Percentiles rank a stretch among this genome's conserved stretches.
Evolutionary conservation across 92 coral and sea anemone species (phyloP).

Genomic region (Hydrozoanthus gracilis): DNA sequence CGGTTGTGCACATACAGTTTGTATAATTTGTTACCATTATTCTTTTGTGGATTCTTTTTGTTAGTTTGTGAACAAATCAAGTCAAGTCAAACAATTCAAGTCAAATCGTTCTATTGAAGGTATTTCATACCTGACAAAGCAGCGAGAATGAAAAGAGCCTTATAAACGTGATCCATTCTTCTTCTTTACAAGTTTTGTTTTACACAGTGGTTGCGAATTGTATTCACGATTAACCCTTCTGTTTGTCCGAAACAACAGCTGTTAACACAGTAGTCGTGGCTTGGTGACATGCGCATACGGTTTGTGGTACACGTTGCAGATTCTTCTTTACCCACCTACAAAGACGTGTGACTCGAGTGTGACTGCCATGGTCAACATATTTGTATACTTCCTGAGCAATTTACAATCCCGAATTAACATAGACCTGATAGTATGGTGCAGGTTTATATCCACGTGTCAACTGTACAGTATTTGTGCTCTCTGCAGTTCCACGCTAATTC

Average conservation of each 20-base stretch:
- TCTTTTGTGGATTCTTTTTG: neutral
- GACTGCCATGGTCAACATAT: no score
- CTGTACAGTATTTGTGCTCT: no score
- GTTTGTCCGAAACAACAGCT: neutral
- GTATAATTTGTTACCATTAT: neutral
- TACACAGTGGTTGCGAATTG: neutral
- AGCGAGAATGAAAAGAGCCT: neutral
- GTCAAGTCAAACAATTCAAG: neutral
- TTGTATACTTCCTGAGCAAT: no score
- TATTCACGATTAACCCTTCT: no score
- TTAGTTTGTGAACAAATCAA: neutral
- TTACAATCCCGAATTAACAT: no score
- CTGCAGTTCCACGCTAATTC: no score
- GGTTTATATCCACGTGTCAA: no score
- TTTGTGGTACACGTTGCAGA: neutral
- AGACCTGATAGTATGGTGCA: no score
- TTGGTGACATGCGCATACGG: slow-evolving; percentile 5
- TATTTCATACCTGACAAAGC: slow-evolving; percentile 9
- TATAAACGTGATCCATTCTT: neutral
- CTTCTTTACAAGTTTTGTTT: neutral
- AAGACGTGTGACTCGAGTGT: no score
- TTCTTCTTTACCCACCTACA: neutral
- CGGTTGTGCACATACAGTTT: no score
- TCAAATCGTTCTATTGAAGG: neutral
- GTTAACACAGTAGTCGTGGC: neutral